Percentiles rank a stretch among this genome's conserved stretches.
Evolutionary conservation across 2,888 invertebrate species (phyloP).

Genomic region (Petrolisthes manimaculis): DNA sequence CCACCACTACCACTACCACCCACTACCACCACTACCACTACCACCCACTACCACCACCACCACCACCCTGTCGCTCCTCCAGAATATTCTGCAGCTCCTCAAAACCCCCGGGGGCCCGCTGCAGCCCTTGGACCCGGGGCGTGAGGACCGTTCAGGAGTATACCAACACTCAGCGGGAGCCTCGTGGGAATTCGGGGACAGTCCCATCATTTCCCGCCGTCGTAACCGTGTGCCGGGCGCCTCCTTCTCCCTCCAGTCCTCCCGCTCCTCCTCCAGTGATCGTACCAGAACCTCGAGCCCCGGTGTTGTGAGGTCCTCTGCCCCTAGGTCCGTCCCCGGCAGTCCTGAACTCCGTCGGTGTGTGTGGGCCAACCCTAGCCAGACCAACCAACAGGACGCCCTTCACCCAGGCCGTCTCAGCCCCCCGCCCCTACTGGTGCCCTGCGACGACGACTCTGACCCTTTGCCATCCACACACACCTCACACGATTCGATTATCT

Average conservation of each 20-base stretch:
- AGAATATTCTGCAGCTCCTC: conserved; percentile 44
- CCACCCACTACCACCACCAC: conserved; percentile 19
- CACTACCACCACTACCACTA: not conserved
- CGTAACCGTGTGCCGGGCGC: conserved; percentile 18
- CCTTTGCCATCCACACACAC: not conserved
- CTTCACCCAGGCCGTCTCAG: not conserved
- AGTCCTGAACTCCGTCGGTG: conserved; percentile 28
- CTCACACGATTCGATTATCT: not conserved
- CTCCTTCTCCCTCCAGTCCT: not conserved
- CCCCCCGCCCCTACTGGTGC: conserved; percentile 5
- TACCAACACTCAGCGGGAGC: conserved; percentile 39
- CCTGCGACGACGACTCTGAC: not conserved
- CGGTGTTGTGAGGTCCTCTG: not conserved
- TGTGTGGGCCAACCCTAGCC: conserved; percentile 19
- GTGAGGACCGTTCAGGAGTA: conserved; percentile 41
- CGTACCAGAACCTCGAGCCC: not conserved
- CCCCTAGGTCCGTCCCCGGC: conserved; percentile 15
- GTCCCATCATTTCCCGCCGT: conserved; percentile 11
- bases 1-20: no score
- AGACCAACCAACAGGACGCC: not conserved
- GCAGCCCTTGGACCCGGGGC: conserved; percentile 33
- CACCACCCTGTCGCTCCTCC: conserved; percentile 19
- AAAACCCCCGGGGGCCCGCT: conserved; percentile 44
- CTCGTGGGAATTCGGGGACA: conserved; percentile 40
- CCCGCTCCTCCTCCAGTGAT: not conserved